These are phyloP conservation scores for Ophioninae sp. DNA, from an alignment of 2,888 invertebrate species.

Conservation along the genomic window DNA sequence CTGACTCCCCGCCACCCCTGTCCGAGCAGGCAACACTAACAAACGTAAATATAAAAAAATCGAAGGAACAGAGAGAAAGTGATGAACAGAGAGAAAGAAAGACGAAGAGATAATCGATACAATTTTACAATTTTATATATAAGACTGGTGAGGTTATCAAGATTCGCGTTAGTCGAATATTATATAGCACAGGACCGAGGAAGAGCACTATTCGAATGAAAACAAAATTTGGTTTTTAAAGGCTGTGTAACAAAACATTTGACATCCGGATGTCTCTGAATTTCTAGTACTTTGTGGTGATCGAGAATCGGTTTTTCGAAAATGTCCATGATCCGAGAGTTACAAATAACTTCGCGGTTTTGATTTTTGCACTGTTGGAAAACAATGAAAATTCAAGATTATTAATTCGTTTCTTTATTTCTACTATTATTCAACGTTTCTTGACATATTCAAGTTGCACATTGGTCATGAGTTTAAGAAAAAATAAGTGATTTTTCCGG, in stretches of 20 bases:
- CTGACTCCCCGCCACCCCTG: conserved; percentile 81
- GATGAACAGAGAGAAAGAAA: conserved; percentile 30
- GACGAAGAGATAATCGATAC: conserved; percentile 48
- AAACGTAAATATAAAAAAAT: conserved; percentile 71
- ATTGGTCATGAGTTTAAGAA: neutral
- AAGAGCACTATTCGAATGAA: conserved; percentile 16
- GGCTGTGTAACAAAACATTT: neutral
- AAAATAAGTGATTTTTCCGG: neutral
- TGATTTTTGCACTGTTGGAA: neutral
- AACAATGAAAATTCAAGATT: neutral
- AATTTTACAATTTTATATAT: conserved; percentile 43
- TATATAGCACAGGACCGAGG: conserved; percentile 33
- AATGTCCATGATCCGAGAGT: neutral
- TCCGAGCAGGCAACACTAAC: conserved; percentile 80
- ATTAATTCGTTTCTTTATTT: neutral
- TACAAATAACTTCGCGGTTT: neutral
- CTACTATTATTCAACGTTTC: too few relatives aligned
- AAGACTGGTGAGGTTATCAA: conserved; percentile 39
- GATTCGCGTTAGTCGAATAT: conserved; percentile 52
- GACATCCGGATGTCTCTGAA: neutral
- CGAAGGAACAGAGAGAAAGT: conserved; percentile 55
- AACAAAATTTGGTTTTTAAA: neutral
- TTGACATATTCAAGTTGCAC: too few relatives aligned
- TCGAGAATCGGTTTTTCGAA: neutral
- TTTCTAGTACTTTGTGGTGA: neutral